phyloP scores from a whole-genome alignment of 2,888 invertebrate species.

The Cecidostiba fungosa region DNA sequence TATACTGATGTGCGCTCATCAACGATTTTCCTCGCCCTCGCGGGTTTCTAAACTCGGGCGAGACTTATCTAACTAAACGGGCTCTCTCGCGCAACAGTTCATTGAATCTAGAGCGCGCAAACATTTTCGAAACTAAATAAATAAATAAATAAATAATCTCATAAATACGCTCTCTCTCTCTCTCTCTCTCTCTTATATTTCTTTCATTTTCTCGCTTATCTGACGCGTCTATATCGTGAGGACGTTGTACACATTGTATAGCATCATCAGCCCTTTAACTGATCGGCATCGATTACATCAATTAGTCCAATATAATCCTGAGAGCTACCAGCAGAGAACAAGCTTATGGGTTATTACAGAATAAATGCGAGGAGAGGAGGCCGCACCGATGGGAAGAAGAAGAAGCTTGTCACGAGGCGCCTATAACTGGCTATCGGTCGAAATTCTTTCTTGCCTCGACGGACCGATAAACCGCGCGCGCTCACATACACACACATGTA shows the following conservation, averaged over 20 bases:
- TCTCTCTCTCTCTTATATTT: too few species aligned
- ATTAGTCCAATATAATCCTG: constrained; percentile 33
- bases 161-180: too few species aligned
- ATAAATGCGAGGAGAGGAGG: constrained; percentile 1
- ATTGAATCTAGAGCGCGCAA: not conserved
- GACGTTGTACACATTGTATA: too few species aligned
- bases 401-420: constrained; percentile 49
- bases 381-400: constrained; percentile 46
- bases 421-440: constrained; percentile 20
- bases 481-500: not conserved
- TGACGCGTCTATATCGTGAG: too few species aligned
- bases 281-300: constrained; percentile 46
- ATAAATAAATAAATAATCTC: not conserved
- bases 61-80: not conserved
- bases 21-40: too few species aligned
- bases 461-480: not conserved
- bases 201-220: not conserved
- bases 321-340: not conserved
- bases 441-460: constrained; percentile 37
- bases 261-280: not conserved
- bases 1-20: too few species aligned
- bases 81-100: not conserved
- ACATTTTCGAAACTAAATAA: too few species aligned
- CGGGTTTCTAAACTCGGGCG: not conserved
- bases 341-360: not conserved